Percentiles rank a stretch among this genome's conserved stretches.
phyloP scores from a whole-genome alignment of 2,113 vertebrate species.

The Tinamus guttatus region DNA sequence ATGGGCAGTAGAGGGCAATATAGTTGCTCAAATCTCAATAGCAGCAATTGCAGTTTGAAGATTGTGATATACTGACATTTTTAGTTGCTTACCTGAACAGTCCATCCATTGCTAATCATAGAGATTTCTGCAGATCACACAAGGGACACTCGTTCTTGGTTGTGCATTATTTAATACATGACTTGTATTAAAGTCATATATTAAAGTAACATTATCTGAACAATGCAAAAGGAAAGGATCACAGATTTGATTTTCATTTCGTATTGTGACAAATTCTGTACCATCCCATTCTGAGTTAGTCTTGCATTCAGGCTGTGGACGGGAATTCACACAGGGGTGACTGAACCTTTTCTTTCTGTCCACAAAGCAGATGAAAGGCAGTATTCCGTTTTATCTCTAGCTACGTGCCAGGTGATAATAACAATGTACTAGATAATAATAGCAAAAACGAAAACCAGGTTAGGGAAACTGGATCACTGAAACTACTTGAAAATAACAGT shows the following conservation, averaged over 20 bases:
- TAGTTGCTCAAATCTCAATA: neutral
- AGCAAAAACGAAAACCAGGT: neutral
- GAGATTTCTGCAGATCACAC: neutral
- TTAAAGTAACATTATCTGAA: no score
- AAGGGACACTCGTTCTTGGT: neutral
- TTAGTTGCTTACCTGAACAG: neutral
- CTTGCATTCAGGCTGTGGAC: neutral
- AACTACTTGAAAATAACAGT: neutral
- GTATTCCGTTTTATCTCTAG: neutral
- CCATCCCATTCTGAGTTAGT: neutral
- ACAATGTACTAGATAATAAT: neutral
- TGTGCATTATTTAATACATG: neutral
- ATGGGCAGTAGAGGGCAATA: slow-evolving; percentile 49
- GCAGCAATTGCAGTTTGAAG: rapidly evolving
- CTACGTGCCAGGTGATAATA: neutral
- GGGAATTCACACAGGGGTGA: neutral
- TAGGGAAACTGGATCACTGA: neutral
- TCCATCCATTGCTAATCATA: neutral
- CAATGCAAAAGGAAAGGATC: neutral
- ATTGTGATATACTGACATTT: neutral
- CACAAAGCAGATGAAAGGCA: neutral
- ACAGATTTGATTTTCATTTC: neutral
- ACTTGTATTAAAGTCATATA: no score
- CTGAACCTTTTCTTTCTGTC: neutral
- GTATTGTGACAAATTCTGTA: neutral